Evolutionary conservation across 2,797 vertebrate species (phyloP), one percentile per base, ranked within the genome.

Genomic region (Premnoplex brunnescens): DNA sequence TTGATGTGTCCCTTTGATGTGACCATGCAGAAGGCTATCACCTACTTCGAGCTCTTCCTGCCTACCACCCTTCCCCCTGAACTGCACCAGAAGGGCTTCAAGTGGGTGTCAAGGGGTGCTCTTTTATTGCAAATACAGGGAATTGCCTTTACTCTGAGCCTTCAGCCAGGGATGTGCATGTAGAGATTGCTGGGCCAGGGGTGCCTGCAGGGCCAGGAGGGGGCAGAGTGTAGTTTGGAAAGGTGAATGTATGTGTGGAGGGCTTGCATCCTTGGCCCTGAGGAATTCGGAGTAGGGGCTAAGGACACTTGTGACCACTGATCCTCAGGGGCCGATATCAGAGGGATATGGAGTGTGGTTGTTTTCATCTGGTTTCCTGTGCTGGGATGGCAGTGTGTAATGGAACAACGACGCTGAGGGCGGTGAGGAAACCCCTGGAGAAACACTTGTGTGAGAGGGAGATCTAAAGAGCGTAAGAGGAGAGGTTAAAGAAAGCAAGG

Each of bases 1-100:
- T 98, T 99, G 94, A 99, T 99, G 97, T 99, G 99, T 94, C 99
- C 99, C 10, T 99, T 99, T 97, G 99, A 99, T 92, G 99, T 99
- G 96, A 99, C 99, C 92, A 99, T 99, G 99, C 99, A 99, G 95
- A 99, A 99, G 98, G 99, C 99, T 67, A 99, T 99, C 85, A 98
- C 98, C 97, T 99, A 99, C 96, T 99, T 99, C 69, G 99, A 99
- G 97, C 98, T 99, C 48, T 99, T 99, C 97, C 98, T 99, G 73
- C 99, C 99, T 93, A 99, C 99, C 77, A 99, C 99, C 83, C 98
- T 99, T 94, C 99, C 99, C 93, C 99, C 99, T 59, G 98, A 99
- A 83, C 98, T 99, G 93, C 99, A 99, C 96, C 97, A 99, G 95
- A 99, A 98, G 92, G 99, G 99, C 72, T 99, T 99, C 97, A 99